A percentile compares a stretch with the other conserved stretches of the same genome.
Evolutionary conservation across 2,888 invertebrate species (phyloP).

Genomic region (Pocota personata): DNA sequence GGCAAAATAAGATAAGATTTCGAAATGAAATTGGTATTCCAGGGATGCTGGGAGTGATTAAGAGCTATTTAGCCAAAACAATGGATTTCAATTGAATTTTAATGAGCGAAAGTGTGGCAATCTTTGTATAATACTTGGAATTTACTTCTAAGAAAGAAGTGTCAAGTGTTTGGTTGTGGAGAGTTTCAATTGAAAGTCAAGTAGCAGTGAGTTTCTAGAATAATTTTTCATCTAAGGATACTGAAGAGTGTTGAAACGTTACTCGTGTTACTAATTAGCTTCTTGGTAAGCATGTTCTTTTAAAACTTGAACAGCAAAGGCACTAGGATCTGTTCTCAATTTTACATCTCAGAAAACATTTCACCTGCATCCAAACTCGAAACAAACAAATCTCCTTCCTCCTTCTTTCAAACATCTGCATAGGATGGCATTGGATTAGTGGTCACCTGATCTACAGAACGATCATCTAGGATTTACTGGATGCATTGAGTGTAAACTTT

Average conservation of each 20-base stretch:
- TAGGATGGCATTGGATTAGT: slow-evolving; percentile 61
- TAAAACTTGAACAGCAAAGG: too few species aligned
- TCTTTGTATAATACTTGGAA: background rate
- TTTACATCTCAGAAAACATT: background rate
- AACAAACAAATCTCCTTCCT: background rate
- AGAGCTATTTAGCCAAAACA: slow-evolving; percentile 33
- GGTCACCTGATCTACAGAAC: slow-evolving; percentile 64
- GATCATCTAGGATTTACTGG: slow-evolving; percentile 48
- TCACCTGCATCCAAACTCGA: background rate
- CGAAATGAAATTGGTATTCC: slow-evolving; percentile 11
- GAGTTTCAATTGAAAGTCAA: background rate
- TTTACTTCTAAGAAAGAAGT: background rate
- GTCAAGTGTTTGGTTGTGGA: slow-evolving; percentile 44
- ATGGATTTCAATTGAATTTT: slow-evolving; percentile 51
- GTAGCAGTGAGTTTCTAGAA: background rate
- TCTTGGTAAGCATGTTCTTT: too few species aligned
- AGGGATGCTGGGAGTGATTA: slow-evolving; percentile 13
- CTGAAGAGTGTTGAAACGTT: too few species aligned
- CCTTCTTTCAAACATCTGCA: slow-evolving; percentile 49
- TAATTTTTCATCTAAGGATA: background rate
- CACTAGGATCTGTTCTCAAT: too few species aligned
- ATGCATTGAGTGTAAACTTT: slow-evolving; percentile 56
- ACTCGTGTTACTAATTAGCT: too few species aligned
- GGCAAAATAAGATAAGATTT: slow-evolving; percentile 66
- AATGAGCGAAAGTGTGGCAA: slow-evolving; percentile 19